Evolutionary conservation across 2,113 vertebrate genomes (phyloP).

Genomic region (Hippocampus zosterae): DNA sequence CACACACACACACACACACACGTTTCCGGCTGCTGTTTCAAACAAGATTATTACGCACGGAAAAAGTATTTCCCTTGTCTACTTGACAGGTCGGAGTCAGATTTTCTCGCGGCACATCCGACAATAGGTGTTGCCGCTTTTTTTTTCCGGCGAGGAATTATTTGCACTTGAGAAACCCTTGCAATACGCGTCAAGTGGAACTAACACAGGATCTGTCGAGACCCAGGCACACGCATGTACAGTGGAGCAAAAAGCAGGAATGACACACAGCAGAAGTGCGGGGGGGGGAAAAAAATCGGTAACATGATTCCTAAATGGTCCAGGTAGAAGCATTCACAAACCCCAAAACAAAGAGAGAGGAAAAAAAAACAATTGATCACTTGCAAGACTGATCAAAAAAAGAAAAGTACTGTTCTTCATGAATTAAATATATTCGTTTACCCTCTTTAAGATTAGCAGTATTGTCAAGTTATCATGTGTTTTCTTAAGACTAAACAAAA

Average conservation of each 20-base stretch:
- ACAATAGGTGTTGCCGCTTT: constrained; percentile 6
- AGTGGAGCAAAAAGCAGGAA: constrained; percentile 35
- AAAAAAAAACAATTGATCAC: constrained; percentile 67
- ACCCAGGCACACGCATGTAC: constrained; percentile 47
- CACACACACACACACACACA: constrained; percentile 30
- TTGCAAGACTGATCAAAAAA: constrained; percentile 66
- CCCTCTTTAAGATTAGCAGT: constrained; percentile 64
- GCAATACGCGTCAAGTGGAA: constrained; percentile 29
- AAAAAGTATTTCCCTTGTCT: constrained; percentile 3
- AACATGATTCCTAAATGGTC: constrained; percentile 49
- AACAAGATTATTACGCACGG: constrained; percentile 8
- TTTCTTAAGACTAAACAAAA: constrained; percentile 75
- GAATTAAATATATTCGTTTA: constrained; percentile 72
- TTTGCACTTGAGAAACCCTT: constrained; percentile 46
- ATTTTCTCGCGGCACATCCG: constrained; percentile 26
- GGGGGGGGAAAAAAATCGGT: background rate
- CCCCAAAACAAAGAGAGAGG: constrained; percentile 29
- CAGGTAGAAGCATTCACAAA: constrained; percentile 47
- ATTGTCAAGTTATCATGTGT: constrained; percentile 63
- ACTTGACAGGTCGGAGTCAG: constrained; percentile 27
- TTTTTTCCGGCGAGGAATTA: constrained; percentile 16
- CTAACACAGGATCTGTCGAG: constrained; percentile 39
- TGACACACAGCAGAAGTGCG: constrained; percentile 34
- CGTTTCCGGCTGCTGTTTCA: constrained; percentile 22
- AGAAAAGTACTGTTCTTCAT: constrained; percentile 63